Evolutionary conservation across 2,113 vertebrate species (phyloP).

Genomic region (Sylvilagus bachmani): DNA sequence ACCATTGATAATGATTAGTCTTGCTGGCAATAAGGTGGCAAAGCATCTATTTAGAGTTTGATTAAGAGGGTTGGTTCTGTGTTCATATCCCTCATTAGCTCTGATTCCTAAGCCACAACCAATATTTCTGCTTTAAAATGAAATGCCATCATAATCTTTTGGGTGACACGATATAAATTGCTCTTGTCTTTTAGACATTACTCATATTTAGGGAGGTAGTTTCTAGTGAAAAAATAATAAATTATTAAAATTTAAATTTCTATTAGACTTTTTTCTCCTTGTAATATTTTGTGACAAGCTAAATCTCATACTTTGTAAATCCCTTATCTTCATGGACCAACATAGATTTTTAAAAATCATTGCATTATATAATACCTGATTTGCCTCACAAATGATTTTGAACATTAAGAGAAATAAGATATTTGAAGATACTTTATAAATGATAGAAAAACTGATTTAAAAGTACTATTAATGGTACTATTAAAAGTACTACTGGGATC

Average conservation of each 20-base stretch:
- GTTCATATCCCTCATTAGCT: constrained; percentile 8
- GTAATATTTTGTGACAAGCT: background rate
- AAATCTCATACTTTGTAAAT: constrained; percentile 45
- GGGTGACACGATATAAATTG: rapidly evolving
- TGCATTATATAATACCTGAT: background rate
- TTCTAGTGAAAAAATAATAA: constrained; percentile 62
- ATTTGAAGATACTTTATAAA: background rate
- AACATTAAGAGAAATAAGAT: constrained; percentile 19
- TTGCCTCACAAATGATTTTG: constrained; percentile 20
- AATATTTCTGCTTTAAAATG: background rate
- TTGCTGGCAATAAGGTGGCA: constrained; percentile 27
- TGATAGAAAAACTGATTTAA: constrained; percentile 22
- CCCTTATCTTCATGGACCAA: background rate
- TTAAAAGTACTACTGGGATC: no score
- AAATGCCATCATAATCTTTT: background rate
- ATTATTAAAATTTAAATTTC: constrained; percentile 67
- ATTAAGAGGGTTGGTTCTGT: background rate
- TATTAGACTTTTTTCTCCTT: constrained; percentile 43
- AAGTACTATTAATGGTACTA: background rate
- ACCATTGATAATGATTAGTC: background rate
- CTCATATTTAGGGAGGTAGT: constrained; percentile 46
- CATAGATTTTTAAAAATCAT: background rate
- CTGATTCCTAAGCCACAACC: constrained; percentile 9
- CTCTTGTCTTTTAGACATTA: constrained; percentile 29
- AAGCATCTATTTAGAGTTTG: constrained; percentile 38